phyloP scores from a whole-genome alignment of 2,797 vertebrate species.

The Pipistrellus kuhlii region DNA sequence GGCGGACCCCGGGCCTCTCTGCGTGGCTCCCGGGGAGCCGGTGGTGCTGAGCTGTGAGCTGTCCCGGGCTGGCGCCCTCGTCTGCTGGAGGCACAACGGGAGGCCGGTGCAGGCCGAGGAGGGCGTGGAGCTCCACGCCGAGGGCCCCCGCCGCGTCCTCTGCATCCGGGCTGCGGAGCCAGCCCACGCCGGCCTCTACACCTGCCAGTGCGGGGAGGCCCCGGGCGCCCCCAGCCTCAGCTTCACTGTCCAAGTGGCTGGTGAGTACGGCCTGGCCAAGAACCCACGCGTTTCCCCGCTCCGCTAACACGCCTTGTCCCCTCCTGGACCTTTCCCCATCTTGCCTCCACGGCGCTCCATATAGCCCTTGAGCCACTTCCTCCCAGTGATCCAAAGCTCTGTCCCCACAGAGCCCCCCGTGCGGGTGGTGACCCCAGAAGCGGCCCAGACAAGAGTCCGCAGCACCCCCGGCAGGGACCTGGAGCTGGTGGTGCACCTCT shows the following conservation, averaged over 20 bases:
- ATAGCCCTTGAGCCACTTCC: not conserved
- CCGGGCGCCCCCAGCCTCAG: slow-evolving; percentile 86
- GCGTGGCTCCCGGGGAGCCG: slow-evolving; percentile 88
- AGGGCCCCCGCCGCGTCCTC: slow-evolving; percentile 90
- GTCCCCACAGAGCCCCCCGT: slow-evolving; percentile 73
- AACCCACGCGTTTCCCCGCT: not conserved
- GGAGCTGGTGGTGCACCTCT: slow-evolving; percentile 94
- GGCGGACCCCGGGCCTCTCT: slow-evolving; percentile 87
- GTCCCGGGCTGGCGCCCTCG: slow-evolving; percentile 89
- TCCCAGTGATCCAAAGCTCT: slow-evolving; percentile 65
- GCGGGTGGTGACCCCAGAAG: slow-evolving; percentile 74
- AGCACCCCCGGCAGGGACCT: slow-evolving; percentile 93
- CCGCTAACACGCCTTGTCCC: not conserved
- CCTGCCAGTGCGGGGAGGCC: slow-evolving; percentile 90
- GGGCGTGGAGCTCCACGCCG: slow-evolving; percentile 91
- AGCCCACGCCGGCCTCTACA: slow-evolving; percentile 92
- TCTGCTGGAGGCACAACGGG: slow-evolving; percentile 93
- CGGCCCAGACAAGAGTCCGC: slow-evolving; percentile 69
- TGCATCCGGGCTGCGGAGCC: slow-evolving; percentile 88
- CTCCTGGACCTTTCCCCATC: not conserved
- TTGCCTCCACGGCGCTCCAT: not conserved
- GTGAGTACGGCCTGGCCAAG: slow-evolving; percentile 86
- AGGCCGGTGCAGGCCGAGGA: slow-evolving; percentile 90
- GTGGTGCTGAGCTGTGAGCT: slow-evolving; percentile 93
- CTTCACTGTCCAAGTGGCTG: slow-evolving; percentile 93